A percentile compares a stretch with the other conserved stretches of the same genome.
phyloP scores from a whole-genome alignment of 2,797 vertebrate genomes.

The Micropoecilia bifurca region DNA sequence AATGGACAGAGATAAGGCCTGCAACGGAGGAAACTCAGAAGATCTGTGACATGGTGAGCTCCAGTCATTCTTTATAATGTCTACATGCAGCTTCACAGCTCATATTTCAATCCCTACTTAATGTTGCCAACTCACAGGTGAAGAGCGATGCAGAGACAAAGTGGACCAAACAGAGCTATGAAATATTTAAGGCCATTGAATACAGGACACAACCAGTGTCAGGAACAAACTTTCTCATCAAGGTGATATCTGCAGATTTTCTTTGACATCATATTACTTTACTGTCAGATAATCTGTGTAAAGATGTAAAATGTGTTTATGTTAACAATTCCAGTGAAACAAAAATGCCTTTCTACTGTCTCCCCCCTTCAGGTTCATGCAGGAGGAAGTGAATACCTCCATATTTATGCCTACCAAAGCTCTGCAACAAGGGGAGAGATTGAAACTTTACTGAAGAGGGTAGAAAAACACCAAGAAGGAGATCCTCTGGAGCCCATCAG shows the following conservation, averaged over 20 bases:
- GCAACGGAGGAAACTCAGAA: slow-evolving; percentile 4
- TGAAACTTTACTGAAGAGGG: neutral
- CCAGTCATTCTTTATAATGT: neutral
- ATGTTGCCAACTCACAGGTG: slow-evolving; percentile 10
- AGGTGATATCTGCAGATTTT: slow-evolving; percentile 20
- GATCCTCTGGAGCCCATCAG: slow-evolving; percentile 2
- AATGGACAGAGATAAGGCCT: accelerated
- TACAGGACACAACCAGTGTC: neutral
- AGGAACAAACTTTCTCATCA: neutral
- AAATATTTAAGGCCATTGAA: neutral
- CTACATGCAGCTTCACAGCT: accelerated
- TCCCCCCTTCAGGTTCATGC: slow-evolving; percentile 18
- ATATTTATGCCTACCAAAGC: neutral
- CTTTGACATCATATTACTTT: neutral
- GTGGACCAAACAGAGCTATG: neutral
- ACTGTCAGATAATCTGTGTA: neutral
- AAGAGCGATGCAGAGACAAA: neutral
- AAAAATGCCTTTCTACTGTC: neutral
- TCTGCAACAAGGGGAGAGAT: neutral
- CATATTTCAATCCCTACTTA: neutral
- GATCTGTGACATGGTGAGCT: slow-evolving; percentile 21
- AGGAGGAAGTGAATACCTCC: neutral
- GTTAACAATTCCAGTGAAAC: neutral
- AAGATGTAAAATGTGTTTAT: neutral
- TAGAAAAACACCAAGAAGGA: neutral